Conservation (phyloP, 2,888 invertebrate species). For the Cerastoderma edule region DNA sequence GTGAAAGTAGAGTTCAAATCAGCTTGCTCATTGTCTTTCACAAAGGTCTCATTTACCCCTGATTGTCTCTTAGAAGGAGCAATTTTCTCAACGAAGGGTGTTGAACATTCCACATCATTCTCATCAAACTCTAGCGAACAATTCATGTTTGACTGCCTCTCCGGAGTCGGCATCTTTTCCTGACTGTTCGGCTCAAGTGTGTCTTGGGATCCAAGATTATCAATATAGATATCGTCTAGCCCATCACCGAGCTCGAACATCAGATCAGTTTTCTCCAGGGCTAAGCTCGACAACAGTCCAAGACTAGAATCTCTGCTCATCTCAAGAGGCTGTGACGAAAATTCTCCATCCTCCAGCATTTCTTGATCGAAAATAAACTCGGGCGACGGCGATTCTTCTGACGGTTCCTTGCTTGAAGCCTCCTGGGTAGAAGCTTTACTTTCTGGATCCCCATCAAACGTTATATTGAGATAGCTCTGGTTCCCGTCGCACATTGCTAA, state of each 20-base stretch:
- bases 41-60: constrained; percentile 63
- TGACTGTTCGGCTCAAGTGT: constrained; percentile 54
- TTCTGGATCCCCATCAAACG: constrained; percentile 65
- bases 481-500: constrained; percentile 54
- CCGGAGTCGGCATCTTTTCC: constrained; percentile 51
- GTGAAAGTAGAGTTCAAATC: constrained; percentile 46
- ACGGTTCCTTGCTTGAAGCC: constrained; percentile 50
- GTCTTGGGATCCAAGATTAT: constrained; percentile 45
- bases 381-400: constrained; percentile 57
- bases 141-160: constrained; percentile 55
- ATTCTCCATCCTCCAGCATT: constrained; percentile 62
- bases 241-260: constrained; percentile 58
- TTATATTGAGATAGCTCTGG: constrained; percentile 62
- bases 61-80: constrained; percentile 22
- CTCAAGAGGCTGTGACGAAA: constrained; percentile 49
- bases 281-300: constrained; percentile 60
- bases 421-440: constrained; percentile 57
- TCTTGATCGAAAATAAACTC: constrained; percentile 62
- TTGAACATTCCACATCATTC: constrained; percentile 63
- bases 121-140: constrained; percentile 60
- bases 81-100: constrained; percentile 58
- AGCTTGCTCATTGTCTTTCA: constrained; percentile 34
- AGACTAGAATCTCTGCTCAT: constrained; percentile 65
- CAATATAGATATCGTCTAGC: constrained; percentile 36
- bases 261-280: constrained; percentile 53